Conservation (phyloP, 2,797 vertebrate genomes). For the Pteropus rufus region DNA sequence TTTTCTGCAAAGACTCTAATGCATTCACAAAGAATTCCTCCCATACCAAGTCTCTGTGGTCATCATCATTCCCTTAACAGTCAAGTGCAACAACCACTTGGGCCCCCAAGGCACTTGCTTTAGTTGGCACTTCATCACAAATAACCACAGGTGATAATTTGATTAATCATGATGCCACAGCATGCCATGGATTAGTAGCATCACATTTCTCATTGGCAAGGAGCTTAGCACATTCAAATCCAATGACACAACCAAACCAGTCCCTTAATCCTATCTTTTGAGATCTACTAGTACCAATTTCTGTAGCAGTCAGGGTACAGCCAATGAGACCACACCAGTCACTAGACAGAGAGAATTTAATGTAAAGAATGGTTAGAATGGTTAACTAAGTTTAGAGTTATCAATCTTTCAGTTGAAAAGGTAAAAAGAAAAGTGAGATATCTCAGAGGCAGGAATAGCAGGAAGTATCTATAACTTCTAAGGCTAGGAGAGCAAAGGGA, state of each 20-base stretch:
- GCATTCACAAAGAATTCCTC: neutral
- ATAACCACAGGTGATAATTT: constrained; percentile 14
- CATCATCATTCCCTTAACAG: neutral
- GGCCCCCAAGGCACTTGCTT: constrained; percentile 15
- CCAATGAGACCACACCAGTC: neutral
- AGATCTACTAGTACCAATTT: neutral
- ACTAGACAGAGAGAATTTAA: neutral
- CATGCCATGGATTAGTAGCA: neutral
- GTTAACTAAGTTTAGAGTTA: neutral
- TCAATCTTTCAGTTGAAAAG: neutral
- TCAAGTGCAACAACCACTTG: neutral
- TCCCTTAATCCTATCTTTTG: neutral
- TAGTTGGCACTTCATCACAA: neutral
- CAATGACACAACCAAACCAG: neutral
- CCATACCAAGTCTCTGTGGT: neutral
- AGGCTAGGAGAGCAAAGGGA: neutral
- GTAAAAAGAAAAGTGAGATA: constrained; percentile 13
- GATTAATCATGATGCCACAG: neutral
- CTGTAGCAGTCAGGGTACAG: neutral
- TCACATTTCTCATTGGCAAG: neutral
- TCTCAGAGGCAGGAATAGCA: neutral
- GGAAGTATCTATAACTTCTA: neutral
- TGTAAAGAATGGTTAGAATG: neutral
- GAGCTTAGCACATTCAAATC: neutral
- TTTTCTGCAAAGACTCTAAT: neutral